A percentile compares a stretch with the other conserved stretches of the same genome.
Conservation (phyloP, 2,888 invertebrate genomes). For the Pristionchus maxplancki region DNA sequence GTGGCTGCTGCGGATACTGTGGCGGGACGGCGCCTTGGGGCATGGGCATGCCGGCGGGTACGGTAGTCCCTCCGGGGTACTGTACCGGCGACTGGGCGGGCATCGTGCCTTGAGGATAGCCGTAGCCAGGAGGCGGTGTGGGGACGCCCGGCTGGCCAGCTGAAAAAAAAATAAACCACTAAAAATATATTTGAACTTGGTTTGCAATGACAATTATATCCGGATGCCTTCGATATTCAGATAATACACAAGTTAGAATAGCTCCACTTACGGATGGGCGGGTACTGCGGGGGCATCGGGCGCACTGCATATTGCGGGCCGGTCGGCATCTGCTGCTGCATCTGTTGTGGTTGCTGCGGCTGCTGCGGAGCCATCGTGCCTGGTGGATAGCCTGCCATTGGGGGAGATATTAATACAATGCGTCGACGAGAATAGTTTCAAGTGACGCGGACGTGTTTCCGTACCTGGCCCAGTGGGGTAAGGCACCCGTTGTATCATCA, state of each 20-base stretch:
- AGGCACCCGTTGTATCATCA: slow-evolving; percentile 47
- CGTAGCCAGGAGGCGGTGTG: neutral
- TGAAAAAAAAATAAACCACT: neutral
- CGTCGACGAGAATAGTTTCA: neutral
- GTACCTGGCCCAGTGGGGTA: slow-evolving; percentile 33
- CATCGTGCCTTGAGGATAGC: neutral
- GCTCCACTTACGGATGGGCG: neutral
- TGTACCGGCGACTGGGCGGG: slow-evolving; percentile 22
- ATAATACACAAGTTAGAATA: too few species aligned
- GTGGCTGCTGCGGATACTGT: slow-evolving; percentile 19
- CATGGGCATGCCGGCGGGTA: neutral
- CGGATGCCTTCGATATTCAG: too few species aligned
- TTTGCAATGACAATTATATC: too few species aligned
- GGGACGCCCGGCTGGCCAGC: slow-evolving; percentile 3
- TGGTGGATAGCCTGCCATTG: neutral
- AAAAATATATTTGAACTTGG: too few species aligned
- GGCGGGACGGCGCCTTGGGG: neutral
- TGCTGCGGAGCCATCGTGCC: slow-evolving; percentile 30
- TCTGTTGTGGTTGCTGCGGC: neutral
- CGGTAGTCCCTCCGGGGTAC: neutral
- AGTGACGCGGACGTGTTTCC: neutral
- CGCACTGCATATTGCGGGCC: slow-evolving; percentile 8
- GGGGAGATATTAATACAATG: neutral
- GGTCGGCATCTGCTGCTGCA: slow-evolving; percentile 23
- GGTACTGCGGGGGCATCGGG: slow-evolving; percentile 18